Percentiles rank a stretch among this genome's conserved stretches.
phyloP scores from a whole-genome alignment of 1,140 invertebrate species.

The Drosophila watanabei region DNA sequence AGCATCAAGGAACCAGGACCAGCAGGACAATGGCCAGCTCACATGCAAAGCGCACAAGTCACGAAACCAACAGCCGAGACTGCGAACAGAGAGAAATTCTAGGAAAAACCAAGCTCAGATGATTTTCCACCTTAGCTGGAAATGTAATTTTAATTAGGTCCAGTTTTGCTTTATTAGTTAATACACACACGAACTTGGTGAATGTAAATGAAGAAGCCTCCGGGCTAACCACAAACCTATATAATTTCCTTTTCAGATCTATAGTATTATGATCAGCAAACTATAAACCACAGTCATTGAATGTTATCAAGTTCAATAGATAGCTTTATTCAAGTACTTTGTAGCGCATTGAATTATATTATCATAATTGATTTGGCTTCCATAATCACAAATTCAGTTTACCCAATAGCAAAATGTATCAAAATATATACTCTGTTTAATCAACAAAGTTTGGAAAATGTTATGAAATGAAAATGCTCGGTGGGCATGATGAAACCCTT shows the following conservation, averaged over 20 bases:
- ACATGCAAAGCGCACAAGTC: conserved; percentile 55
- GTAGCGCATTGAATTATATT: conserved; percentile 12
- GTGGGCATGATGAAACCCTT: conserved; percentile 28
- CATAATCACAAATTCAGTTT: conserved; percentile 2
- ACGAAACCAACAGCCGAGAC: conserved; percentile 41
- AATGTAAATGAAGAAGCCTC: neutral
- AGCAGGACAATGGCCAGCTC: conserved; percentile 63
- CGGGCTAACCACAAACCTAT: neutral
- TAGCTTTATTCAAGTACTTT: conserved; percentile 10
- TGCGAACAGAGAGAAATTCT: conserved; percentile 35
- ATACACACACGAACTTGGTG: neutral
- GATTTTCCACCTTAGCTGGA: neutral
- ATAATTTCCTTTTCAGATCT: neutral
- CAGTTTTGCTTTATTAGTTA: neutral
- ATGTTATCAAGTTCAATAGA: conserved; percentile 11
- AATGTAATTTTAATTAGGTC: conserved; percentile 18
- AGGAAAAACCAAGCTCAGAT: conserved; percentile 1
- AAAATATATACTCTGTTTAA: conserved; percentile 13
- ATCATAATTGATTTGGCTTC: conserved; percentile 18
- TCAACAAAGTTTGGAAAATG: conserved; percentile 12
- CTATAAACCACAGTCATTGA: neutral
- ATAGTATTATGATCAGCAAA: neutral
- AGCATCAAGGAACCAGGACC: conserved; percentile 30
- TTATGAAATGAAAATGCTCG: conserved; percentile 9
- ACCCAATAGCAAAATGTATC: conserved; percentile 1